Evolutionary conservation across 1,140 invertebrate species (phyloP).

Genomic region (Diploscapter pachys): DNA sequence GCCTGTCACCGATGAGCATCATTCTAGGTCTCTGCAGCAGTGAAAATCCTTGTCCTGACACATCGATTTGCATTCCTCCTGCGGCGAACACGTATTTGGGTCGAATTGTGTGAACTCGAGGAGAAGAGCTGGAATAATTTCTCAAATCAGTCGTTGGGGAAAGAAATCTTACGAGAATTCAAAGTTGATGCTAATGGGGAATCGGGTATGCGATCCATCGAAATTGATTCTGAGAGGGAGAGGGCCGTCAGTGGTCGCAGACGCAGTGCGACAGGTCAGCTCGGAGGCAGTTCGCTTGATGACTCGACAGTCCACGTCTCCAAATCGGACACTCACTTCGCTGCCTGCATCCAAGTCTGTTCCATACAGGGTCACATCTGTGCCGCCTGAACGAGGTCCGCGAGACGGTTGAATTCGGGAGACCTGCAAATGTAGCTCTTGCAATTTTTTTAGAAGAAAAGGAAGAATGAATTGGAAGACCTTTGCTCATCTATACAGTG

Average conservation of each 20-base stretch:
- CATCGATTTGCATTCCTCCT: conserved; percentile 29
- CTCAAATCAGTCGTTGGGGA: background rate
- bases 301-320: conserved; percentile 80
- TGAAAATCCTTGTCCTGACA: conserved; percentile 27
- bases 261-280: conserved; percentile 35
- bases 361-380: conserved; percentile 82
- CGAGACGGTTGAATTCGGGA: conserved; percentile 71
- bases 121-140: conserved; percentile 16
- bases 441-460: background rate
- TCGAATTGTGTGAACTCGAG: conserved; percentile 12
- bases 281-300: conserved; percentile 42
- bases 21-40: conserved; percentile 32
- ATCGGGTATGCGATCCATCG: conserved; percentile 34
- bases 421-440: background rate
- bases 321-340: conserved; percentile 78
- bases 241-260: conserved; percentile 49
- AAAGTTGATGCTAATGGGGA: conserved; percentile 12
- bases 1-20: conserved; percentile 21
- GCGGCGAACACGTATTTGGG: conserved; percentile 23
- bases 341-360: conserved; percentile 89
- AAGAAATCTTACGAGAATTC: conserved; percentile 13
- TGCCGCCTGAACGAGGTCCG: conserved; percentile 89
- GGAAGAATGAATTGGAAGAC: background rate
- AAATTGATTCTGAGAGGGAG: conserved; percentile 41
- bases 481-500: no score